phyloP scores from a whole-genome alignment of 2,113 vertebrate genomes.

The Dipodomys stephensi region DNA sequence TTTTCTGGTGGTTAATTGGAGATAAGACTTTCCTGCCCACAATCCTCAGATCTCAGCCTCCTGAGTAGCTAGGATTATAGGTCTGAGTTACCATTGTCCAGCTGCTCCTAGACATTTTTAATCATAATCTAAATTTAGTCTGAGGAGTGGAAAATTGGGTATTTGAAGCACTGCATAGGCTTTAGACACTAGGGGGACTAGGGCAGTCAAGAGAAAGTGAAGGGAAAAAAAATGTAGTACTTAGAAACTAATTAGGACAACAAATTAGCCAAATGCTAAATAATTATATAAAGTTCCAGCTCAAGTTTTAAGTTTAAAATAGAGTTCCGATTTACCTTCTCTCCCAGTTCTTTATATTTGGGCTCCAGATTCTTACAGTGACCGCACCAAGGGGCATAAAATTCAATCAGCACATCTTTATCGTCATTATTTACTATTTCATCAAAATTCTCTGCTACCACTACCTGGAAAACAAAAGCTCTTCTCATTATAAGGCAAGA shows the following conservation, averaged over 20 bases:
- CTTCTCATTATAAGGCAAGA: slow-evolving; percentile 9
- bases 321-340: slow-evolving; percentile 90
- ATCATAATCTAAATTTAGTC: not conserved
- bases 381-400: slow-evolving; percentile 98
- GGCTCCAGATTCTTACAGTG: slow-evolving; percentile 99
- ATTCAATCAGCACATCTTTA: slow-evolving; percentile 98
- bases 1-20: no score
- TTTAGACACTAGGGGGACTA: not conserved
- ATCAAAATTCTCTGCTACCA: slow-evolving; percentile 98
- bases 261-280: not conserved
- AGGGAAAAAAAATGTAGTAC: not conserved
- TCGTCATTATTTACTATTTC: slow-evolving; percentile 95
- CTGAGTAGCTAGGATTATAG: no score
- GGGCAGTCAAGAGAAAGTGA: slow-evolving; percentile 31
- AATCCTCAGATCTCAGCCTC: no score
- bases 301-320: slow-evolving; percentile 51
- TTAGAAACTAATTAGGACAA: slow-evolving; percentile 1
- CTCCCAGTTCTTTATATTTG: slow-evolving; percentile 96
- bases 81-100: no score
- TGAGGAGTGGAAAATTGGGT: not conserved
- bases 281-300: not conserved
- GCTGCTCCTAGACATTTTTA: not conserved
- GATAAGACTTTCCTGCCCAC: no score
- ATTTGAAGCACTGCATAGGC: not conserved
- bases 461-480: slow-evolving; percentile 86